Evolutionary conservation across 2,797 vertebrate genomes (phyloP).

Genomic region (Eutrigla gurnardus): DNA sequence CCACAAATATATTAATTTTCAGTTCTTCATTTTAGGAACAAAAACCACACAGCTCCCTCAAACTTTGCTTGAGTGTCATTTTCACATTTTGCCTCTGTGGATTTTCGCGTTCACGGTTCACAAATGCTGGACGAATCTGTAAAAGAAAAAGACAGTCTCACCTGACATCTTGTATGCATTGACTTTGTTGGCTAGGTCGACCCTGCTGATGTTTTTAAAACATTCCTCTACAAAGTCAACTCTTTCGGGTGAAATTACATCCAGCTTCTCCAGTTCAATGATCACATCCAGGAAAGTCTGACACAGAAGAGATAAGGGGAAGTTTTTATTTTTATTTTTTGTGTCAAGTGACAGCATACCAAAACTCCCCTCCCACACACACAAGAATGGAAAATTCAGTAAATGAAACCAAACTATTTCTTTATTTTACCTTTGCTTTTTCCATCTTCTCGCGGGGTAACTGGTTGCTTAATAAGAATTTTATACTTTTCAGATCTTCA

Average conservation of each 20-base stretch:
- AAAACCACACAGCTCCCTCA: neutral
- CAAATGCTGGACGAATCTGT: neutral
- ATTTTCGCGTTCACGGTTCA: neutral
- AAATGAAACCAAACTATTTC: neutral
- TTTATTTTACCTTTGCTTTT: conserved; percentile 83
- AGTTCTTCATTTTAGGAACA: neutral
- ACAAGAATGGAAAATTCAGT: neutral
- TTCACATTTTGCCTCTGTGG: neutral
- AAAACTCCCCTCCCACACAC: conserved; percentile 15
- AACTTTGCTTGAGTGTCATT: neutral
- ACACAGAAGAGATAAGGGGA: neutral
- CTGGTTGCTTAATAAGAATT: conserved; percentile 85
- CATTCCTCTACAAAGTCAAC: conserved; percentile 87
- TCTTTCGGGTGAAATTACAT: conserved; percentile 85
- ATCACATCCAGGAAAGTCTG: conserved; percentile 92
- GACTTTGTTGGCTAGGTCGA: conserved; percentile 89
- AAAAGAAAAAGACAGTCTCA: conserved; percentile 60
- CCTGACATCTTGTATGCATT: conserved; percentile 84
- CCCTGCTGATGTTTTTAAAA: conserved; percentile 85
- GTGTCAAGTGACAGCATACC: neutral
- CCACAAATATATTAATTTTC: neutral
- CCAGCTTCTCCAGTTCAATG: conserved; percentile 90
- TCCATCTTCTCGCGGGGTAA: conserved; percentile 79
- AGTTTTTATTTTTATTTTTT: too few relatives aligned
- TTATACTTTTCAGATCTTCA: conserved; percentile 84